A percentile compares a stretch with the other conserved stretches of the same genome.
Conservation (phyloP, 2,888 invertebrate genomes). For the Zeuzera pyrina region DNA sequence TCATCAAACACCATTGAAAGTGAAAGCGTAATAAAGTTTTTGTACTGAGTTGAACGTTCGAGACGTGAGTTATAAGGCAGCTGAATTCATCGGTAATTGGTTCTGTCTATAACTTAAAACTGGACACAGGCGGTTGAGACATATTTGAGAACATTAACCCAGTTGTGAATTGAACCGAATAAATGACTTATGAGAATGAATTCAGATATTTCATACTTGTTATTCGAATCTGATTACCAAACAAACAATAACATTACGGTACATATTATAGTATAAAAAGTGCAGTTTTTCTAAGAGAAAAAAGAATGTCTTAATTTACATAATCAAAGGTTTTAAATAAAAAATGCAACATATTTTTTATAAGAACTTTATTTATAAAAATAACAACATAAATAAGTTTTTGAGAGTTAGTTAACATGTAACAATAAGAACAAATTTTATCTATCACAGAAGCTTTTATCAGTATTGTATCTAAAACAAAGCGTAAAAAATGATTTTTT, state of each 20-base stretch:
- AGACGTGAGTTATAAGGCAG: slow-evolving; percentile 20
- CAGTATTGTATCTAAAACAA: slow-evolving; percentile 10
- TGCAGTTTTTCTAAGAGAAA: neutral
- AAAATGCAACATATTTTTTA: slow-evolving; percentile 4
- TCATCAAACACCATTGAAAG: slow-evolving; percentile 34
- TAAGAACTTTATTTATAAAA: slow-evolving; percentile 22
- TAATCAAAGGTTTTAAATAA: neutral
- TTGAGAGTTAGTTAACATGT: slow-evolving; percentile 7
- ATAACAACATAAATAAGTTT: slow-evolving; percentile 22
- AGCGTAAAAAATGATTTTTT: slow-evolving; percentile 3
- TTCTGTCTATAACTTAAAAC: slow-evolving; percentile 11
- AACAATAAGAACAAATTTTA: slow-evolving; percentile 19
- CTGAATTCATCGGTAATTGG: neutral
- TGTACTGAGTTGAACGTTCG: slow-evolving; percentile 39
- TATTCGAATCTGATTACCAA: neutral
- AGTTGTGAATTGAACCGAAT: slow-evolving; percentile 29
- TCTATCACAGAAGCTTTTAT: slow-evolving; percentile 51
- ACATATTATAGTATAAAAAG: neutral
- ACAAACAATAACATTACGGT: neutral
- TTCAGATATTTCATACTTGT: neutral
- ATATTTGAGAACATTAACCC: slow-evolving; percentile 26
- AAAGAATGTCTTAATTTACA: neutral
- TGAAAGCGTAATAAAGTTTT: slow-evolving; percentile 40
- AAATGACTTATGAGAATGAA: slow-evolving; percentile 9
- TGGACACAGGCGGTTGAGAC: slow-evolving; percentile 29